Evolutionary conservation across 2,797 vertebrate genomes (phyloP), one percentile per base, ranked within the genome.

Genomic region (Ataeniobius toweri): DNA sequence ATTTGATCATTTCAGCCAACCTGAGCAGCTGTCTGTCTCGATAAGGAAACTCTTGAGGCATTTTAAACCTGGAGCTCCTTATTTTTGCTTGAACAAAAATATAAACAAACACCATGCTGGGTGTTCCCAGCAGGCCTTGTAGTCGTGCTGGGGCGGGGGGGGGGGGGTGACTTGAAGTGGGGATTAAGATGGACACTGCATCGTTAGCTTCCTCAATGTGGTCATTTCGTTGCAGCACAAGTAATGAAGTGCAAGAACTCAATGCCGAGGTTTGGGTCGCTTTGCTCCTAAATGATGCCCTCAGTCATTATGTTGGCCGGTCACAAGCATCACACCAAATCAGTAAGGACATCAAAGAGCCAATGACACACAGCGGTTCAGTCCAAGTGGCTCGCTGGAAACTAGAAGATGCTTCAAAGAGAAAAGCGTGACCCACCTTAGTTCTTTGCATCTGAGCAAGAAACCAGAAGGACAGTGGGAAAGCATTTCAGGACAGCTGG

Each of bases 201-300:
- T 78, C 28, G 48, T n/a, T 63, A 74, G 46, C 71, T 71, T 58
- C 61, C 53, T 70, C 58, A 74, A 68, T 58, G 31, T 74, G 53
- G 80, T 81, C 10, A 28, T 59, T 83, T 39, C 86, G 68, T 65
- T 80, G 46, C 14, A 18, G 68, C 56, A 39, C 63, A 79, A 50
- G 24, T 73, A 79, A 86, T 84, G 55, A 85, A 83, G 81, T 77
- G 56, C 48, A 68, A 68, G 73, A 71, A 79, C 84, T 83, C 79
- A 74, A 81, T 83, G 48, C 41, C 68, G 41, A 63, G 82, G 56
- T 65, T 56, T 72, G 65, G 76, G 70, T 58, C 20, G 44, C 71
- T 82, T 69, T 75, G 74, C 72, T 71, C 78, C 75, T 77, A 28
- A 76, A 83, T 70, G 63, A 75, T 31, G 44, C 67, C 83, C 46